Evolutionary conservation across 2,797 vertebrate genomes (phyloP), one percentile per base, ranked within the genome.

Genomic region (Nothura maculosa): DNA sequence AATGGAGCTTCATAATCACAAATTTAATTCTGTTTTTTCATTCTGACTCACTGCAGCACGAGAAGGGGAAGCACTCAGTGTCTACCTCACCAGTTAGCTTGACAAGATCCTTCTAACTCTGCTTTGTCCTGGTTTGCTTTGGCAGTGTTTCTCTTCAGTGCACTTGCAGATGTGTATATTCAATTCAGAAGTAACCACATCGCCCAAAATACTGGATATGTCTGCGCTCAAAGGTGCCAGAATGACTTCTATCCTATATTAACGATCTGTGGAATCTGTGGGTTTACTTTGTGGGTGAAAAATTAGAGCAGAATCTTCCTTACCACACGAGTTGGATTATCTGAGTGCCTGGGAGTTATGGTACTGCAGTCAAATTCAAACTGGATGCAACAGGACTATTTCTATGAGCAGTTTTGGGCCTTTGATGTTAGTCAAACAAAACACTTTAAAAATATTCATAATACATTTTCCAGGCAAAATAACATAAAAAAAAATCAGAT

Each of bases 361-460:
- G 63, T 1, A 6, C 4, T 24, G 57, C 82, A 92, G 85, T 57
- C 72, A 60, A 57, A 78, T 20, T 47, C 3, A 4, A 69, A 22
- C 30, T 58, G 80, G 72, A 32, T 43, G 67, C 67, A 72, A 36
- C 16, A 6, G 36, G 50, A 61, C 36, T 55, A 0, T 28, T 63
- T 47, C 76, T 34, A 14, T 2, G 60, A 81, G 73, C 69, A 45
- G 55, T 13, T 61, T 68, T 54, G 22, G 14, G 79, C 66, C 79
- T 96, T 92, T 94, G 92, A 95, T 93, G 92, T 85, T 75, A 58
- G 66, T 68, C 63, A 79, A 85, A 90, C 40, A 80, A 88, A 96
- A 94, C 69, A 42, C 55, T 87, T 55, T 0, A 89, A 88, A 78
- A 79, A 61, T 30, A 93, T 70, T 48, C 60, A 76, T 81, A 57